Conservation (phyloP, 2,888 invertebrate species). For the Colostygia pectinataria region DNA sequence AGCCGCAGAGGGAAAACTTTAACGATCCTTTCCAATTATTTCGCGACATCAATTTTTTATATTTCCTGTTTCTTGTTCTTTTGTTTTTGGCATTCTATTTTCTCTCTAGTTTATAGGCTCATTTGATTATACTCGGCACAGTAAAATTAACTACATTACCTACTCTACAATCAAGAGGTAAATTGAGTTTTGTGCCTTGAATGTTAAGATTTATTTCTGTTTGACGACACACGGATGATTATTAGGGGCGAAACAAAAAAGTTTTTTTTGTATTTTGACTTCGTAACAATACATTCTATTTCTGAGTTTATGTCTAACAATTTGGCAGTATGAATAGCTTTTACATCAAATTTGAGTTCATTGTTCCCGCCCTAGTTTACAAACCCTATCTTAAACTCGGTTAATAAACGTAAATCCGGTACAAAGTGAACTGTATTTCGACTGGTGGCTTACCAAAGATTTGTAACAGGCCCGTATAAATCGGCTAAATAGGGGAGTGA, state of each 20-base stretch:
- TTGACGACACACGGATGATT: no score
- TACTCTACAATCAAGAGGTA: neutral
- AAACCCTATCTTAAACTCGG: slow-evolving; percentile 50
- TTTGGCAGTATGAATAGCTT: slow-evolving; percentile 7
- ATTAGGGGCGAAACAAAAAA: no score
- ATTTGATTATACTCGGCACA: slow-evolving; percentile 23
- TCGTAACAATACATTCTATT: no score
- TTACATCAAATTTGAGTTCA: slow-evolving; percentile 8
- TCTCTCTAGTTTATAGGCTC: slow-evolving; percentile 31
- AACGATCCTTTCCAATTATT: slow-evolving; percentile 51
- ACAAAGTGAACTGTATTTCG: slow-evolving; percentile 65
- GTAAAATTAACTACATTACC: slow-evolving; percentile 10
- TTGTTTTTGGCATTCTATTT: slow-evolving; percentile 39
- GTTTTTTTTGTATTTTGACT: no score
- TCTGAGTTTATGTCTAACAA: neutral
- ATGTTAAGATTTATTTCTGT: no score
- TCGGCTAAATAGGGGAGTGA: slow-evolving; percentile 31
- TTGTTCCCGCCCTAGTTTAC: slow-evolving; percentile 19
- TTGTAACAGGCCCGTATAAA: slow-evolving; percentile 57
- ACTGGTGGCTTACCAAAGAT: slow-evolving; percentile 71
- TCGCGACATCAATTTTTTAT: slow-evolving; percentile 52
- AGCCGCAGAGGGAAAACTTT: slow-evolving; percentile 38
- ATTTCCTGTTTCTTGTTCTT: slow-evolving; percentile 44
- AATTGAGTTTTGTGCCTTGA: neutral
- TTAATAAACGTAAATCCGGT: slow-evolving; percentile 70